Percentiles rank a stretch among this genome's conserved stretches.
phyloP scores from a whole-genome alignment of 2,888 invertebrate species.

The Athalia cordata region DNA sequence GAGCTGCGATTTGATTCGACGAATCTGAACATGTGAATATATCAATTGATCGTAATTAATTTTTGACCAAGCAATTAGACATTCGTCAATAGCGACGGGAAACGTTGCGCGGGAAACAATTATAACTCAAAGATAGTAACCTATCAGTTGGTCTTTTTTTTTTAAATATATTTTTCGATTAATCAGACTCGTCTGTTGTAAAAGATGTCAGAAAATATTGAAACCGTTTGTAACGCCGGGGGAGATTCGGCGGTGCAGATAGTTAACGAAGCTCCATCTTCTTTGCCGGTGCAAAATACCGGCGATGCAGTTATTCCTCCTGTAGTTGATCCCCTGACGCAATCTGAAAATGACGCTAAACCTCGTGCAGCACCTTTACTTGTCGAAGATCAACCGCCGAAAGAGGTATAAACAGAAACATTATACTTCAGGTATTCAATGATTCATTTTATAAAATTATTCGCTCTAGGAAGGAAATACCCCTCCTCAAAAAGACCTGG shows the following conservation, averaged over 20 bases:
- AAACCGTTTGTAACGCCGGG: conserved; percentile 52
- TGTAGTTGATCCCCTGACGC: conserved; percentile 3
- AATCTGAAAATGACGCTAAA: conserved; percentile 15
- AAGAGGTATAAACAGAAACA: neutral
- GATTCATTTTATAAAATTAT: neutral
- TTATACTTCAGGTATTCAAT: neutral
- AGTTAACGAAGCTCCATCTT: conserved; percentile 45
- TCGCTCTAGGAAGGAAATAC: conserved; percentile 13
- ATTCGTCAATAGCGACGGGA: neutral
- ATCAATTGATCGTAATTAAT: neutral
- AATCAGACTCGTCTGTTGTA: conserved; percentile 23
- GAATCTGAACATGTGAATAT: neutral
- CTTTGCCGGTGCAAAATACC: conserved; percentile 24
- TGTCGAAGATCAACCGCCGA: conserved; percentile 1
- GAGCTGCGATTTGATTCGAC: neutral
- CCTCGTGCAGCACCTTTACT: neutral
- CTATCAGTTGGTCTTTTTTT: neutral
- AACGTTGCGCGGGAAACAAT: too few relatives aligned
- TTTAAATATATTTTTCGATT: neutral
- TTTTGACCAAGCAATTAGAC: neutral
- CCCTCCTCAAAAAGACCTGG: neutral
- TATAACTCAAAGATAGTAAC: too few relatives aligned
- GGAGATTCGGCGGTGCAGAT: conserved; percentile 52
- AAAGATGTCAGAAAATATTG: conserved; percentile 56
- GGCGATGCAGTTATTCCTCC: conserved; percentile 12